Percentiles rank a stretch among this genome's conserved stretches.
Conservation (phyloP, 2,797 vertebrate genomes). For the Myotis daubentonii region DNA sequence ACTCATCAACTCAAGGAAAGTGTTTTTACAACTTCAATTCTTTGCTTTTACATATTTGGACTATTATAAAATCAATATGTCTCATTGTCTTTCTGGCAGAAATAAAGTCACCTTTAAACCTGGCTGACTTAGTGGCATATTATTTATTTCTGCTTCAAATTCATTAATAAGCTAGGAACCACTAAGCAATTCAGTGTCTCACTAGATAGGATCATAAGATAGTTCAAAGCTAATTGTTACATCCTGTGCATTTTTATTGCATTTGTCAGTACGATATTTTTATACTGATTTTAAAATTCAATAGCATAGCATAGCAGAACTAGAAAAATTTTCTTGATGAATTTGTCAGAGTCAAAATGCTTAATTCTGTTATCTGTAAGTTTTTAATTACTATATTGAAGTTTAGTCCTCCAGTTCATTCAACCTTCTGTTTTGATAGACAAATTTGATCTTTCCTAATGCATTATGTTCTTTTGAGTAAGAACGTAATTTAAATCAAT, state of each 20-base stretch:
- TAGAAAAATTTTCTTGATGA: constrained; percentile 18
- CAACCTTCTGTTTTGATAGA: too few relatives aligned
- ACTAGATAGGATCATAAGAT: background rate
- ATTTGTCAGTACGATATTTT: constrained; percentile 21
- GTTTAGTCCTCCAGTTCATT: background rate
- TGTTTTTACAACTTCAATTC: constrained; percentile 32
- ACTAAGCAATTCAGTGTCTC: constrained; percentile 46
- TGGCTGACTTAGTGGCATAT: constrained; percentile 60
- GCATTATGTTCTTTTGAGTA: too few relatives aligned
- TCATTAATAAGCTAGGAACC: constrained; percentile 59
- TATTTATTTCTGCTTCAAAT: constrained; percentile 70
- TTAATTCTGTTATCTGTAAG: background rate
- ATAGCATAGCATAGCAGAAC: background rate
- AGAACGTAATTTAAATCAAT: too few relatives aligned
- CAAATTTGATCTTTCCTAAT: too few relatives aligned
- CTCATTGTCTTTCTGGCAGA: constrained; percentile 53
- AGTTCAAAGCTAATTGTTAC: constrained; percentile 46
- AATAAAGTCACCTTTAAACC: constrained; percentile 51
- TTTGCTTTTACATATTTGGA: constrained; percentile 62
- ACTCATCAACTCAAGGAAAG: constrained; percentile 40
- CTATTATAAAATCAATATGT: background rate
- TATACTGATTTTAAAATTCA: constrained; percentile 16
- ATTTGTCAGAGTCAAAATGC: constrained; percentile 8
- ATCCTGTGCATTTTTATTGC: constrained; percentile 38
- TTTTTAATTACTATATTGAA: constrained; percentile 2